A percentile compares a stretch with the other conserved stretches of the same genome.
Conservation (phyloP, 2,797 vertebrate species). For the Poeciliopsis presidionis region DNA sequence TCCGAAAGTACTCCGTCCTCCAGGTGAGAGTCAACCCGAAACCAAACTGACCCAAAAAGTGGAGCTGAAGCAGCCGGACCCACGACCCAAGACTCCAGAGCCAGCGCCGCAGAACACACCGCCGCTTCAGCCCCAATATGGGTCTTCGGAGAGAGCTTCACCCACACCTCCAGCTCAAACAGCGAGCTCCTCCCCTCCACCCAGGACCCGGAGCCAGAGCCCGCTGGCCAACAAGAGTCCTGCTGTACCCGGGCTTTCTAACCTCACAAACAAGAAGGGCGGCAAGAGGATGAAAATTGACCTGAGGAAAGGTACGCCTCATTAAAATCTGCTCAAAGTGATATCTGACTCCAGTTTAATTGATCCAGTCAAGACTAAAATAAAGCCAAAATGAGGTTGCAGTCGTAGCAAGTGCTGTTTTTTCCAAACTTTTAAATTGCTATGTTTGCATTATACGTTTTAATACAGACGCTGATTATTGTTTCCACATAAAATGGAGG, state of each 20-base stretch:
- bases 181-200: slow-evolving; percentile 35
- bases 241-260: slow-evolving; percentile 72
- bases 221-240: slow-evolving; percentile 70
- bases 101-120: neutral
- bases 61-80: slow-evolving; percentile 17
- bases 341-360: neutral
- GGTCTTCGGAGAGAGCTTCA: slow-evolving; percentile 40
- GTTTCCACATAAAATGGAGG: neutral
- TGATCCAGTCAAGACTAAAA: neutral
- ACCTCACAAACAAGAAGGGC: slow-evolving; percentile 83
- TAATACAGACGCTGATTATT: neutral
- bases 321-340: neutral
- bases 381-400: neutral
- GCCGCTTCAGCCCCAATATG: slow-evolving; percentile 28
- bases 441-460: neutral
- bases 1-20: slow-evolving; percentile 61
- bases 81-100: slow-evolving; percentile 29
- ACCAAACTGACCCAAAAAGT: slow-evolving; percentile 20
- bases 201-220: slow-evolving; percentile 59
- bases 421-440: neutral
- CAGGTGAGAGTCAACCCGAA: slow-evolving; percentile 5
- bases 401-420: neutral
- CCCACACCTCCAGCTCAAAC: slow-evolving; percentile 36
- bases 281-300: slow-evolving; percentile 90
- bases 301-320: slow-evolving; percentile 89